Conservation (phyloP, 2,113 vertebrate species). For the Natator depressus region DNA sequence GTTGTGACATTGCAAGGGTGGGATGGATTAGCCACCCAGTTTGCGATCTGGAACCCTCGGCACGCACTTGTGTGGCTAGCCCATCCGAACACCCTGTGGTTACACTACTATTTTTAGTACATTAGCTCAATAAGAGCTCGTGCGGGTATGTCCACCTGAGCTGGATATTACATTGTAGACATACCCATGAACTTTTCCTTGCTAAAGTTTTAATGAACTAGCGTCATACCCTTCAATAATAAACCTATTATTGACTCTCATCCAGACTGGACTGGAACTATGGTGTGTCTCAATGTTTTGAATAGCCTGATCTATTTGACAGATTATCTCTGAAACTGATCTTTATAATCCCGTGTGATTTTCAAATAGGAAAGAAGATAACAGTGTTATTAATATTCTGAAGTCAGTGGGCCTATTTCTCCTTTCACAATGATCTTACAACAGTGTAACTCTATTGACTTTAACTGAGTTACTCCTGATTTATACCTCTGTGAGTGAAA, state of each 20-base stretch:
- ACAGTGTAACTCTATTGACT: neutral
- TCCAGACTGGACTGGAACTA: neutral
- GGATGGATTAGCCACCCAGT: neutral
- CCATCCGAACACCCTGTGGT: neutral
- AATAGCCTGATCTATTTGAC: constrained; percentile 56
- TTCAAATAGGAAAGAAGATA: constrained; percentile 1
- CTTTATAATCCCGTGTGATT: neutral
- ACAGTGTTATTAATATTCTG: constrained; percentile 15
- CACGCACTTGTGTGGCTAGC: neutral
- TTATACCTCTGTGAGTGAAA: neutral
- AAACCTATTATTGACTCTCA: neutral
- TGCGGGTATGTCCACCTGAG: neutral
- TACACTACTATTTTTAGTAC: neutral
- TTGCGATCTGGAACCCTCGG: neutral
- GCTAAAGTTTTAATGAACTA: neutral
- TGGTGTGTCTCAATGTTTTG: neutral
- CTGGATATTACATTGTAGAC: neutral
- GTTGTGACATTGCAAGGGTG: neutral
- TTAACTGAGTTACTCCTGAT: neutral
- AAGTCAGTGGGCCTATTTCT: neutral
- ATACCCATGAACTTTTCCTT: neutral
- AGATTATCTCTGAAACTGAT: constrained; percentile 40
- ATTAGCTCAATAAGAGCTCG: neutral
- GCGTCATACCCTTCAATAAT: neutral
- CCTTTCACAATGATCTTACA: constrained; percentile 17